Base-by-base conservation (phyloP, 2,888 invertebrate species). In the Lasioglossum marginatum region DNA sequence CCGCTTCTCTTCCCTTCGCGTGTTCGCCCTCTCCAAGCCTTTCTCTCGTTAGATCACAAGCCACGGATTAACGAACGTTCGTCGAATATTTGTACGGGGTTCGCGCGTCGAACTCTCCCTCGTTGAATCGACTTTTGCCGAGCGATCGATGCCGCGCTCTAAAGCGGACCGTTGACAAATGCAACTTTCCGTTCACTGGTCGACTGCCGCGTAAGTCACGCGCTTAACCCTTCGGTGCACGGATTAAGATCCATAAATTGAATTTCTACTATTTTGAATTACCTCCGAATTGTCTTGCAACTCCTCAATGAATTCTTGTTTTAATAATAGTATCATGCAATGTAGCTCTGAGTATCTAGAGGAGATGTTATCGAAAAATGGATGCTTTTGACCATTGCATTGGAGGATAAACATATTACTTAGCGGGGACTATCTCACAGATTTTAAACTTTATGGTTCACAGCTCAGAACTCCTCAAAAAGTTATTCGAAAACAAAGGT, bases 41-140 rank as follows among this genome's bases (percentile, higher is more conserved):
- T 63, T 78, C 70, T 57, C 70, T 80, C 84, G 72, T 81, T 85
- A 71, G 75, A 75, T 79, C 75, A 43, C 23, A 45, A 77, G 74
- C 84, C 77, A 40, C 43, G 85, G 80, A 87, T 83, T 85, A 86
- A 60, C 74, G 80, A 70, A 68, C 77, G 71, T 57, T 68, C 45
- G 77, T 78, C 84, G 85, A 84, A 84, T 84, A 84, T 84, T 72
- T 63, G 45, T 34, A n/a, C 63, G 74, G 23, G 70, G 12, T 23
- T 40, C 37, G 19, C 10, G 37, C 40, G 40, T 10, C 68, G 37
- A 12, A 52, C 16, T 37, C 71, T 45, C 8, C 40, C 40, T 76
- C 72, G 16, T 31, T 19, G 27, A 76, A 45, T 60, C 60, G 82
- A 76, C 76, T 86, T 86, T 76, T 27, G 34, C 43, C 34, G 4